Conservation (phyloP, 2,888 invertebrate genomes). For the Acleris laterana region DNA sequence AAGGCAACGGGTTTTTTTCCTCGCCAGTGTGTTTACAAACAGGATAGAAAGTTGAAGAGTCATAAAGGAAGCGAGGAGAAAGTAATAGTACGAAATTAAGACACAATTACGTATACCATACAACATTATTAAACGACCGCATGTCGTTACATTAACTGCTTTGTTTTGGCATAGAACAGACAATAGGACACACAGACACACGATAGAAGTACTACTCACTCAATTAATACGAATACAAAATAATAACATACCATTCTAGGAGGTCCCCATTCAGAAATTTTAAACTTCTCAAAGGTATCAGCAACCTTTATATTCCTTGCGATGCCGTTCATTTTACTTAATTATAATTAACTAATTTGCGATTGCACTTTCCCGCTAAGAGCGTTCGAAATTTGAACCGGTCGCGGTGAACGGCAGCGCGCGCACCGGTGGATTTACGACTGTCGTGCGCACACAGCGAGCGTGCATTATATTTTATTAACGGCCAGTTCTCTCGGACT, state of each 20-base stretch:
- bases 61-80: conserved; percentile 39
- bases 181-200: too few relatives aligned
- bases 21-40: conserved; percentile 17
- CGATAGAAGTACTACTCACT: neutral
- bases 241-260: conserved; percentile 58
- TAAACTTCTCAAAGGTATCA: conserved; percentile 76
- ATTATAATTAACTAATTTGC: conserved; percentile 38
- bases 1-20: too few relatives aligned
- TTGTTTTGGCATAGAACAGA: too few relatives aligned
- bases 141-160: too few relatives aligned
- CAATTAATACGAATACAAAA: neutral
- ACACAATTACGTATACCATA: conserved; percentile 33
- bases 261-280: conserved; percentile 73
- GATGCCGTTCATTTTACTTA: conserved; percentile 71
- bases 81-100: conserved; percentile 29
- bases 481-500: conserved; percentile 9
- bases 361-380: conserved; percentile 67
- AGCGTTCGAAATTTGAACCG: conserved; percentile 54
- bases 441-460: conserved; percentile 51
- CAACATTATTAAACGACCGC: too few relatives aligned
- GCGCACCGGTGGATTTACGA: conserved; percentile 57
- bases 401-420: conserved; percentile 60
- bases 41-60: conserved; percentile 40
- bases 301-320: conserved; percentile 74
- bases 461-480: conserved; percentile 27